These are phyloP conservation scores for Choloepus didactylus DNA, from an alignment of 2,797 vertebrate species.

Conservation along the genomic window DNA sequence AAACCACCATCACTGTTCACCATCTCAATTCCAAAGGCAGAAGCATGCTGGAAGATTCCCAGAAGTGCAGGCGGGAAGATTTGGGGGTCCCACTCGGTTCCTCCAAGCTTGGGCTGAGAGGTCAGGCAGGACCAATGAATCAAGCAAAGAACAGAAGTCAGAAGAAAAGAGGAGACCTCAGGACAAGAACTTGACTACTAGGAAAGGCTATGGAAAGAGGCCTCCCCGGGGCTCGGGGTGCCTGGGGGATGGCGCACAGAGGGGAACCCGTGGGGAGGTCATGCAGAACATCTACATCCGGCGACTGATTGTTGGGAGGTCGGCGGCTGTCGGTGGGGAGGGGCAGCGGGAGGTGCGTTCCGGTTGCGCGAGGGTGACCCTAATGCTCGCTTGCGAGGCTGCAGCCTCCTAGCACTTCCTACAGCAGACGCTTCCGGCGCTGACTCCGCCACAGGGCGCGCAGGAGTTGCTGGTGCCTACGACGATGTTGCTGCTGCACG, in stretches of 20 bases:
- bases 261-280: neutral
- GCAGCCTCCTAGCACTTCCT: conserved; percentile 71
- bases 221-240: neutral
- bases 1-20: neutral
- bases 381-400: neutral
- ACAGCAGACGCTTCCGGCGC: conserved; percentile 10
- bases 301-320: no score
- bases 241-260: neutral
- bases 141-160: conserved; percentile 56
- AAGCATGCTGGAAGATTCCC: neutral
- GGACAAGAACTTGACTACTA: conserved; percentile 3
- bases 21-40: neutral
- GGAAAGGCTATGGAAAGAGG: conserved; percentile 44
- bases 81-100: neutral
- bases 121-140: conserved; percentile 20
- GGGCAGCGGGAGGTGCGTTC: neutral
- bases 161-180: conserved; percentile 24
- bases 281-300: neutral
- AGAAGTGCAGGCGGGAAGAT: neutral
- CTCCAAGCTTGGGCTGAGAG: neutral
- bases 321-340: accelerated
- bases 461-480: conserved; percentile 78
- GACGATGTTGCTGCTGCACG: conserved; percentile 88
- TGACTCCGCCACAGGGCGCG: neutral
- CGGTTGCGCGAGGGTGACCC: neutral